Evolutionary conservation across 1,140 invertebrate species (phyloP).

Genomic region (Ceratosolen fusciceps): DNA sequence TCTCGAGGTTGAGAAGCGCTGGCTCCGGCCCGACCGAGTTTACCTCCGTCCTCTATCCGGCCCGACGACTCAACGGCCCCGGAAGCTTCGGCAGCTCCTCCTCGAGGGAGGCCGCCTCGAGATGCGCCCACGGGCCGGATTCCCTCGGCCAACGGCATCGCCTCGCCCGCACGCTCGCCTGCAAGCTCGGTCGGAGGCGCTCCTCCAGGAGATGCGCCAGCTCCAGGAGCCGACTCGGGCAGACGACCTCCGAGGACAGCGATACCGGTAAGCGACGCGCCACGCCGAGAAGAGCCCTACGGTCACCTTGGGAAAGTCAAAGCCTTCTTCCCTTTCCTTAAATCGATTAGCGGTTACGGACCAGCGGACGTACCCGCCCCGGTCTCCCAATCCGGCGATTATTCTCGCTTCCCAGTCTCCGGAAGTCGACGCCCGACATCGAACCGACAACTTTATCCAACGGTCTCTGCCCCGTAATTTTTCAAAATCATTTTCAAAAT

Average conservation of each 20-base stretch:
- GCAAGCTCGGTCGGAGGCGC: constrained; percentile 61
- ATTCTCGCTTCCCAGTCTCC: no score
- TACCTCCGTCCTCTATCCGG: constrained; percentile 73
- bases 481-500: no score
- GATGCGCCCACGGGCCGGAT: constrained; percentile 43
- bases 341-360: no score
- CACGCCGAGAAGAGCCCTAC: no score
- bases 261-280: constrained; percentile 69
- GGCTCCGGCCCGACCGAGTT: constrained; percentile 68
- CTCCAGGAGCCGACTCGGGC: constrained; percentile 57
- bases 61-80: constrained; percentile 62
- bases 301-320: no score
- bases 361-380: no score
- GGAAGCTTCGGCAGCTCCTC: constrained; percentile 66
- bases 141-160: neutral
- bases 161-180: constrained; percentile 57
- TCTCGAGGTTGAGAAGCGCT: constrained; percentile 67
- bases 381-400: no score
- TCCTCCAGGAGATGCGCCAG: constrained; percentile 57
- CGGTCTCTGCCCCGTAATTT: no score
- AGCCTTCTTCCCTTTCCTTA: no score
- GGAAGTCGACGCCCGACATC: no score
- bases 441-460: no score
- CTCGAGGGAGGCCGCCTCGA: constrained; percentile 60
- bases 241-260: constrained; percentile 77